Base-by-base conservation (phyloP, 2,888 invertebrate genomes). In the Phaedon cochleariae region DNA sequence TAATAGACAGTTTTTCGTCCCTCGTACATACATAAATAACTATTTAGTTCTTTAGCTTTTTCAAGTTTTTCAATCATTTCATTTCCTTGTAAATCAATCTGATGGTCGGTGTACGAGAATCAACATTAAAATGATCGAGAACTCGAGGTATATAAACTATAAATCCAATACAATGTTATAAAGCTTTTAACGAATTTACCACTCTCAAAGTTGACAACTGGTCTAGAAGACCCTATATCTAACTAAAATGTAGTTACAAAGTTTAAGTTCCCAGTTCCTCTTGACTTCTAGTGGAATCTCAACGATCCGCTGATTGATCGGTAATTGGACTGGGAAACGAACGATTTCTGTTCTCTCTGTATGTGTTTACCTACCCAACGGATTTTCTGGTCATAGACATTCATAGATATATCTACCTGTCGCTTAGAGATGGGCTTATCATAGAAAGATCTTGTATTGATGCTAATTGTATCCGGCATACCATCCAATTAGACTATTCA, bases 391-490 rank as follows among this genome's bases (percentile, higher is more conserved):
- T 7, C 26, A 26, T 59, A 17, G 54, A 15, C 49, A 52, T 49
- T 21, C 49, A 52, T 49, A 55, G 64, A 62, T 57, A 60, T 48
- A 52, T 64, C 52, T 53, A 63, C 65, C 64, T 58, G 62, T 53
- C 55, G 12, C 31, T 53, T 15, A n/a, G 52, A 59, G 53, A 66
- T 59, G 59, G 54, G 57, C 64, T 64, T 67, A 65, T 65, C 67
- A 65, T 63, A 61, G 64, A 69, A 62, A 58, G 45, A 64, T 68
- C 66, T 65, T 49, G 59, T 58, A 64, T 64, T 59, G 64, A 67
- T 65, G 64, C 68, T 72, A 72, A 74, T 74, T 73, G 69, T 70
- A 71, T 69, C 68, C 69, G 70, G 70, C 73, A 69, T 66, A 66
- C 46, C 64, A 65, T 51, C 73, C 73, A 74, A 74, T 73, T 73